Base-by-base conservation (phyloP, 2,113 vertebrate genomes). In the Ranitomeya variabilis region DNA sequence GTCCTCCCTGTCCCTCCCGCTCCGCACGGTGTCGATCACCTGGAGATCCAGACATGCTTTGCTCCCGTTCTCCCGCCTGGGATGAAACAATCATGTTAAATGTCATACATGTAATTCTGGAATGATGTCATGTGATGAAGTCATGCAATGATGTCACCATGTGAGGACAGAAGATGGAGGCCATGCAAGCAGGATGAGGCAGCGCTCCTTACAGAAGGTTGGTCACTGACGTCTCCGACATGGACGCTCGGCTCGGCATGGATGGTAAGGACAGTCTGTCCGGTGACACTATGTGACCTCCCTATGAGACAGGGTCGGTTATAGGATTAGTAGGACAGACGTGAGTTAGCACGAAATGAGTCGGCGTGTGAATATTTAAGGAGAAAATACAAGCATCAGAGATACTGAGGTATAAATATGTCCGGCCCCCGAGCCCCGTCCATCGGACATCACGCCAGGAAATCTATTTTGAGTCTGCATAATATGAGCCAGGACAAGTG, bases 1-100 rank as follows among this genome's bases (percentile, higher is more conserved):
- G 3, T 97, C 98, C 90, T 99, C 98, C 55, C 97, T 95, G 90
- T 98, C 97, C 90, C 96, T 95, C 45, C 96, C 97, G 4, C 98
- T 96, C 0, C 97, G 94, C 21, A 98, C 96, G 0, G 96, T 99
- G 90, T 99, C 97, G 0, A 99, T 99, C 91, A 96, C 98, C 94
- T 99, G 98, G 78, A 99, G 96, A 92, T 99, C 98, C 94, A 99
- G 94, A 93, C 98, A 98, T 0, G 97, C 97, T 0, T 97, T 97
- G 3, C 98, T 98, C 83, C 97, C 97, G 0, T 97, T 99, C 92
- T 98, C 97, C 80, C 97, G 95, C 93, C 98, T 99, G 90, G 21
- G 5, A 31, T 18, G 10, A 6, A 31, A 57, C 12, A 31, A 31
- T 7, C 5, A 4, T 45, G 37, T 45, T 45, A 45, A 4, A 45